Evolutionary conservation across 2,888 invertebrate genomes (phyloP).

Genomic region (Heliothis peltigera): DNA sequence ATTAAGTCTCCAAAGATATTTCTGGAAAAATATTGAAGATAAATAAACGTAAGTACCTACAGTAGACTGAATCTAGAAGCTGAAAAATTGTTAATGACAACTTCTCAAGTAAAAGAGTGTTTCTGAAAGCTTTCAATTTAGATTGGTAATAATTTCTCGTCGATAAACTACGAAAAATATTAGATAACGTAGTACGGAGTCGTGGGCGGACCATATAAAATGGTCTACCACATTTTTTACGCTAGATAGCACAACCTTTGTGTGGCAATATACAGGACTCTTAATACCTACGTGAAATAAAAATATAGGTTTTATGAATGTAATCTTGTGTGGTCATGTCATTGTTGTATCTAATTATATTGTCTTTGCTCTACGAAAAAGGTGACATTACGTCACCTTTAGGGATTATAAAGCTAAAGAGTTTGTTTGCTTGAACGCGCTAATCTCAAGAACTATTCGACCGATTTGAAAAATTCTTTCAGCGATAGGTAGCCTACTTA

Average conservation of each 20-base stretch:
- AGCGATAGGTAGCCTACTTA: too few species aligned
- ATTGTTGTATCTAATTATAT: too few species aligned
- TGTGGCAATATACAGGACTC: neutral
- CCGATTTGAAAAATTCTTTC: too few species aligned
- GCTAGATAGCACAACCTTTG: neutral
- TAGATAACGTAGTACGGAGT: neutral
- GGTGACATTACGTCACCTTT: too few species aligned
- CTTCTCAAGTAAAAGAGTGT: neutral
- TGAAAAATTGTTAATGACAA: neutral
- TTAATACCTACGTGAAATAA: too few species aligned
- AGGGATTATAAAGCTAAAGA: too few species aligned
- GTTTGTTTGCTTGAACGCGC: too few species aligned
- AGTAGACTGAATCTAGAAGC: slow-evolving; percentile 1
- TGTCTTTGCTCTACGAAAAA: too few species aligned
- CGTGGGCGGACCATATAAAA: neutral
- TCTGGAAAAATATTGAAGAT: neutral
- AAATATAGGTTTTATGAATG: too few species aligned
- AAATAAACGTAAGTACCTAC: too few species aligned
- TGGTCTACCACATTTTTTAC: neutral
- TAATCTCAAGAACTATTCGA: too few species aligned
- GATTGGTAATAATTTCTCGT: neutral
- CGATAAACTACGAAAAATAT: slow-evolving; percentile 17
- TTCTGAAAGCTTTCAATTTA: slow-evolving; percentile 18
- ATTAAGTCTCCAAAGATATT: neutral
- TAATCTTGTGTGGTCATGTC: too few species aligned